Base-by-base conservation (phyloP, 64 coral and sea anemone species). In the Dendronephthya gigantea region DNA sequence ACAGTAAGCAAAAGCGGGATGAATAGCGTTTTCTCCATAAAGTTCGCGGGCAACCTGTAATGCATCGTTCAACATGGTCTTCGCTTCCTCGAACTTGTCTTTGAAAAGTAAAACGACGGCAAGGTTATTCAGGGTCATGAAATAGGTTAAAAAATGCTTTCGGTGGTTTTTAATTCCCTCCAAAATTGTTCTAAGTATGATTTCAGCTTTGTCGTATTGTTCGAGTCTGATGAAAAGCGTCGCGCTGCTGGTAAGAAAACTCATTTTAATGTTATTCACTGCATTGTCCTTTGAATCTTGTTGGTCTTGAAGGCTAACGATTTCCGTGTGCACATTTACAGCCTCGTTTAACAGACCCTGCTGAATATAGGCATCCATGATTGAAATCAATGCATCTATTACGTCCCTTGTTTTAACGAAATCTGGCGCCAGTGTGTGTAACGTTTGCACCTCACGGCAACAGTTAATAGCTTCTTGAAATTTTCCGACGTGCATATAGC, bases 1-100 rank as follows among this genome's bases (percentile, higher is more conserved):
- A 76, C 69, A 76, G 35, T 16, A 30, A 76, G 69, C 69, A 76
- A 76, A 76, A 34, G 13, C 13, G 29, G 69, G 69, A 76, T 76
- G 69, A 76, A 76, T 30, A 76, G 69, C 69, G 25, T 76, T 38
- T 32, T 76, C 69, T 1, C 69, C 69, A 29, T 76, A 76, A 76
- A 76, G 69, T 76, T 76, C 69, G 34, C 23, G 13, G 2, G 69
- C 69, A 15, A 34, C 1, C 29, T 10, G 12, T 76, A 76, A 76
- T 10, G 69, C 69, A 76, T 76, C n/a, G 69, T 76, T 16, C 31
- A 76, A 16, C 34, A 76, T 7, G 17, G 35, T 31, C 34, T 76
- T 6, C 2, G 69, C 69, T 76, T 76, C 69, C 2, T 4, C 3
- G 3, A 76, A 16, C 25, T 27, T 76, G 69, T 38, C 69, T 7